Evolutionary conservation across 2,113 vertebrate genomes (phyloP), one percentile per base, ranked within the genome.

Genomic region (Piprites chloris): DNA sequence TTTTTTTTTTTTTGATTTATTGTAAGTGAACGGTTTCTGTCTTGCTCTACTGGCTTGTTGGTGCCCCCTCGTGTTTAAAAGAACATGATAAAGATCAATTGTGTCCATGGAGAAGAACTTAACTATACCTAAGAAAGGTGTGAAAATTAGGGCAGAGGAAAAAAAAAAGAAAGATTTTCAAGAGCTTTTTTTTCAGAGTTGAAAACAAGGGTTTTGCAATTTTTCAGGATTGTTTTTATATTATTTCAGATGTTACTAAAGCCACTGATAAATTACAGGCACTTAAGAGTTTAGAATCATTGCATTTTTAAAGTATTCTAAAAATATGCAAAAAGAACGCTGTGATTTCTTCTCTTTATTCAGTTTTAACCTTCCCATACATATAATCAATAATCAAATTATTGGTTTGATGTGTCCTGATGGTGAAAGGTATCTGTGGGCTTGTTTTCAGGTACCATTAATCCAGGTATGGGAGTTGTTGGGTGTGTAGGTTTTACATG

Each of bases 11-110:
- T 20, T 26, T 28, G 21, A 72, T 83, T 86, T 89, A 61, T 52
- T 49, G 4, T 3, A 18, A 5, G 5, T 46, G 49, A 94, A 56
- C 11, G 1, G 20, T 28, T 86, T 77, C 20, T 74, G 1, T 72
- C 71, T 55, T 74, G 55, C 49, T 95, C 58, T 75, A 87, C 87
- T 46, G 93, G 95, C 89, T 96, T 94, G 85, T 68, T 96, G 87
- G 95, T 96, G 97, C 97, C 97, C 97, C 79, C 97, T 97, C 94
- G 97, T 96, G 97, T 95, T 96, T 94, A 77, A 90, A 85, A 90
- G 26, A 72, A 82, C 10, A 5, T 27, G 88, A 92, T 37, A 90
- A 82, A 66, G 81, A 79, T 89, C 77, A 52, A 21, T 71, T 41
- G 37, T 20, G 13, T 30, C 20, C 15, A 24, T 2, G 23, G 68